Evolutionary conservation across 2,888 invertebrate species (phyloP).

Genomic region (Eupithecia exiguata): DNA sequence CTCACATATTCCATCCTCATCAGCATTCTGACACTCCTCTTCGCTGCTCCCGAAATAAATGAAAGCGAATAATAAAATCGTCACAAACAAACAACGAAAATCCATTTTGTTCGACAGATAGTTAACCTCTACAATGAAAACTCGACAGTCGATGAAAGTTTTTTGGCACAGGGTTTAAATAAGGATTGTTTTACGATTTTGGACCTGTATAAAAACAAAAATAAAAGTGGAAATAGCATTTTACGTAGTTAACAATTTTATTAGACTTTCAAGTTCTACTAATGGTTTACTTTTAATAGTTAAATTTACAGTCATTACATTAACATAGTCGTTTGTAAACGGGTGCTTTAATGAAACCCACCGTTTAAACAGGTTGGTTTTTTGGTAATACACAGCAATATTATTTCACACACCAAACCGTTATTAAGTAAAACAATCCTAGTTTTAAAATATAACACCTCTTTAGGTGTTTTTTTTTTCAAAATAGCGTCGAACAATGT

Average conservation of each 20-base stretch:
- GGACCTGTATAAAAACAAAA: background rate
- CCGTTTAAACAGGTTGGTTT: background rate
- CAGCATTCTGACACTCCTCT: constrained; percentile 47
- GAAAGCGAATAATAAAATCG: constrained; percentile 41
- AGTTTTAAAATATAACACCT: background rate
- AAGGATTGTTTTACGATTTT: constrained; percentile 39
- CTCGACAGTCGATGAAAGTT: constrained; percentile 40
- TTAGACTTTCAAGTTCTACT: background rate
- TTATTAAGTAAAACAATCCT: too few relatives aligned
- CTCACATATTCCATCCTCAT: constrained; percentile 51
- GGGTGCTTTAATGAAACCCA: background rate
- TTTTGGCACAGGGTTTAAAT: constrained; percentile 43
- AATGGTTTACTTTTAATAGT: background rate
- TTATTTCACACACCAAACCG: background rate
- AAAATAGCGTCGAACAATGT: too few relatives aligned
- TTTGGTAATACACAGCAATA: too few relatives aligned
- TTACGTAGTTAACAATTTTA: background rate
- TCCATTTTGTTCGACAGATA: constrained; percentile 46
- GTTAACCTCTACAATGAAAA: constrained; percentile 46
- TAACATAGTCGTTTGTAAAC: background rate
- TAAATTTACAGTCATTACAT: background rate
- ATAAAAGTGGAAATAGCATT: constrained; percentile 29
- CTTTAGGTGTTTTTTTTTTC: too few relatives aligned
- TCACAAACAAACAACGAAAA: constrained; percentile 41
- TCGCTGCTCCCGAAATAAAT: constrained; percentile 39